A percentile compares a stretch with the other conserved stretches of the same genome.
These are phyloP conservation scores for Caerostris extrusa DNA, from an alignment of 1,140 invertebrate species.

Conservation along the genomic window DNA sequence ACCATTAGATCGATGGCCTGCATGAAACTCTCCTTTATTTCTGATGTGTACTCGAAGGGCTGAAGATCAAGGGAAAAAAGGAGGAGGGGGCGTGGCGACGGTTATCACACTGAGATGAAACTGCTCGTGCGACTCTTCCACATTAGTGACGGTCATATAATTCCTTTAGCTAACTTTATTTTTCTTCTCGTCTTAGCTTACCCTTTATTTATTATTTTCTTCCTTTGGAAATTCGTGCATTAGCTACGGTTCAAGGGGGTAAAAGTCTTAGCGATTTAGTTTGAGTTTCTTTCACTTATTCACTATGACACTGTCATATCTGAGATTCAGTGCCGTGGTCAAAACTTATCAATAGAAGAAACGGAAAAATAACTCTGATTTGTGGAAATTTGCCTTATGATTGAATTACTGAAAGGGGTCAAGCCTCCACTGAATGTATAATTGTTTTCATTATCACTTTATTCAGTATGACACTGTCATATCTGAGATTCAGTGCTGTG, in stretches of 20 bases:
- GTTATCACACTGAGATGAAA: conserved; percentile 75
- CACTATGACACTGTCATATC: conserved; percentile 72
- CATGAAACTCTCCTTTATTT: conserved; percentile 69
- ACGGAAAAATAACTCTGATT: not conserved
- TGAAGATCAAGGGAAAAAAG: conserved; percentile 61
- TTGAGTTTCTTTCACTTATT: conserved; percentile 67
- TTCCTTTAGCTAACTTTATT: conserved; percentile 77
- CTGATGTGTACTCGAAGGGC: conserved; percentile 67
- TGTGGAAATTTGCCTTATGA: not conserved
- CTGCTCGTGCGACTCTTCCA: conserved; percentile 72
- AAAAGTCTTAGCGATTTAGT: conserved; percentile 62
- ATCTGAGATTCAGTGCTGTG: too few relatives aligned
- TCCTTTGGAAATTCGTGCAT: conserved; percentile 75
- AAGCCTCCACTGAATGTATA: too few relatives aligned
- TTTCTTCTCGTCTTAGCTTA: conserved; percentile 66
- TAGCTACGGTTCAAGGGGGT: conserved; percentile 66
- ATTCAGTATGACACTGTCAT: conserved; percentile 26
- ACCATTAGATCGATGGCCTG: conserved; percentile 70
- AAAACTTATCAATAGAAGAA: conserved; percentile 14
- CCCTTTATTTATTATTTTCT: conserved; percentile 76
- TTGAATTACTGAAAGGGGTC: not conserved
- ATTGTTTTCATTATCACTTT: not conserved
- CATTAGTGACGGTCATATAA: conserved; percentile 75
- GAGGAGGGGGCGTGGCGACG: conserved; percentile 41
- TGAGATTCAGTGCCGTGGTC: conserved; percentile 59